phyloP scores from a whole-genome alignment of 2,888 invertebrate genomes.

The Drosophila hamatofila region DNA sequence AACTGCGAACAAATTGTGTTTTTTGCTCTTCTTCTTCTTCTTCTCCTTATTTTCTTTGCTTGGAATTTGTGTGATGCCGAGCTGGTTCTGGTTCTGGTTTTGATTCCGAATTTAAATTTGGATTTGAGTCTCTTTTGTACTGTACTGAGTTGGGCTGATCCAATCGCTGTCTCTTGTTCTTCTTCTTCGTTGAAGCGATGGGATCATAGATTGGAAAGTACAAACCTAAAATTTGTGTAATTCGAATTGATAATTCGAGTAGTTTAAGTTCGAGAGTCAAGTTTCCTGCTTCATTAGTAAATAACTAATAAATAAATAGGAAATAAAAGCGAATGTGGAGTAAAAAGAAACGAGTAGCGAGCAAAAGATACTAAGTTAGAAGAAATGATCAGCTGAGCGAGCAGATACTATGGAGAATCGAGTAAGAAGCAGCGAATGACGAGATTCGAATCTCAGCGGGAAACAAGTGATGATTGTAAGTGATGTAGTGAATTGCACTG shows the following conservation, averaged over 20 bases:
- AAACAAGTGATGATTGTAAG: no score
- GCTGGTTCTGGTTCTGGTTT: conserved; percentile 9
- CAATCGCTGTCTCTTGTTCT: neutral
- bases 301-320: neutral
- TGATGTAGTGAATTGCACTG: no score
- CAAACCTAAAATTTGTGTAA: neutral
- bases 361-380: neutral
- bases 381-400: neutral
- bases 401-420: neutral
- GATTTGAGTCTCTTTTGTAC: neutral
- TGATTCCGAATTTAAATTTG: conserved; percentile 3
- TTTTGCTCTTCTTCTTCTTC: neutral
- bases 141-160: neutral
- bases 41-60: conserved; percentile 1
- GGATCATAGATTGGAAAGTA: neutral
- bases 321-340: neutral
- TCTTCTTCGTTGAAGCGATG: neutral
- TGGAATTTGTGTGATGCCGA: conserved; percentile 56
- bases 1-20: conserved; percentile 56
- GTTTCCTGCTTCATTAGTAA: neutral
- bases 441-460: no score
- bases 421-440: no score
- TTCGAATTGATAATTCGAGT: neutral
- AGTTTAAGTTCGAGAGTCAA: neutral
- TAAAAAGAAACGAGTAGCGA: neutral